These are phyloP conservation scores for Acrocephalus arundinaceus DNA, from an alignment of 2,113 vertebrate genomes.

Conservation along the genomic window DNA sequence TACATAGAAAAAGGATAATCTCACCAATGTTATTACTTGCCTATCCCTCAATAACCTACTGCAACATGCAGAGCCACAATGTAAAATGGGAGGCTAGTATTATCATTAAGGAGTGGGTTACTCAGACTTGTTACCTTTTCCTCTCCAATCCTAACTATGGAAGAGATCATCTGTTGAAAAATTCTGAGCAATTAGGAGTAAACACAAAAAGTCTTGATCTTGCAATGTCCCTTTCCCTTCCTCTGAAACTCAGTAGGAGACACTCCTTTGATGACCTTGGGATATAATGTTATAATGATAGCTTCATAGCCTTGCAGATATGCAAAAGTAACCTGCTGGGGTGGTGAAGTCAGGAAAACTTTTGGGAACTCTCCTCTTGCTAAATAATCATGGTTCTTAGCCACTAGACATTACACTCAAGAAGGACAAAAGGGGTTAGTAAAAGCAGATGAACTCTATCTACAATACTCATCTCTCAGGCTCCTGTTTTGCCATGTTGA, in stretches of 20 bases:
- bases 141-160: neutral
- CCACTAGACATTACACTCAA: neutral
- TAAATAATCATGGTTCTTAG: neutral
- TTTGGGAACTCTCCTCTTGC: neutral
- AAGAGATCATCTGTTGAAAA: neutral
- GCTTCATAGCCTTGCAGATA: neutral
- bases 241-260: neutral
- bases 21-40: neutral
- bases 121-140: neutral
- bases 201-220: neutral
- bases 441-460: neutral
- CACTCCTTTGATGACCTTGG: neutral
- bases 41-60: neutral
- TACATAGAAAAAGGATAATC: neutral
- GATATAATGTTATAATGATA: neutral
- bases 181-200: neutral
- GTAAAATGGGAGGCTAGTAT: neutral
- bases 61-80: neutral
- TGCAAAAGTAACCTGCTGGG: rapidly evolving
- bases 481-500: neutral
- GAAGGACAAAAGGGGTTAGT: neutral
- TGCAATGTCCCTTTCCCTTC: neutral
- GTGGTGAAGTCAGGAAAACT: neutral
- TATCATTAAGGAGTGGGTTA: neutral
- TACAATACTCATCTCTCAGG: neutral